Evolutionary conservation across 2,113 vertebrate species (phyloP).

Genomic region (Stictonetta naevosa): DNA sequence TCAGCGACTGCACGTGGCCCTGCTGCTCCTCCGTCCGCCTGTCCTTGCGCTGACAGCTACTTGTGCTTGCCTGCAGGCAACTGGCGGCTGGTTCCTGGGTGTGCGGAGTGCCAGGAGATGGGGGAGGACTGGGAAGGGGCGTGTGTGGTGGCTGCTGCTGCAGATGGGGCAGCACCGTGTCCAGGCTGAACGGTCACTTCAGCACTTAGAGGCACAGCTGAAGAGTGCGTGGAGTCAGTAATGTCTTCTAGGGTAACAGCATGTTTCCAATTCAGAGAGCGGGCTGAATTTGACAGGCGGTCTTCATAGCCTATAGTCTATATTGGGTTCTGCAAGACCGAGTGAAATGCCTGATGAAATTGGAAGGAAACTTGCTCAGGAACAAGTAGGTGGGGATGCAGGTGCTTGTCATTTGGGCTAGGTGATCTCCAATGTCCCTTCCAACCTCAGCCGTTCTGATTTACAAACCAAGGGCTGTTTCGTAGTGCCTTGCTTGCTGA

Average conservation of each 20-base stretch:
- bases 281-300: not conserved
- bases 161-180: fast-evolving
- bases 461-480: fast-evolving
- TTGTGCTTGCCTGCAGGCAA: not conserved
- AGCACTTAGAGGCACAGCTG: not conserved
- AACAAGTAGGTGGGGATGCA: not conserved
- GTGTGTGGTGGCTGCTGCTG: fast-evolving
- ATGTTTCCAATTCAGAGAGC: fast-evolving
- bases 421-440: too few relatives aligned
- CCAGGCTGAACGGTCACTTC: not conserved
- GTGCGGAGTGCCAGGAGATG: fast-evolving
- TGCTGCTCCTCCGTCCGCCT: not conserved
- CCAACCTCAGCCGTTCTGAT: too few relatives aligned
- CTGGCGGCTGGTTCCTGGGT: not conserved
- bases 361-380: not conserved
- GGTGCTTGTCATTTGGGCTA: not conserved
- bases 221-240: fast-evolving
- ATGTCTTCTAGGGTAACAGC: fast-evolving
- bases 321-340: not conserved
- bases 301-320: fast-evolving
- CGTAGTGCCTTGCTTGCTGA: not conserved
- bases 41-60: not conserved
- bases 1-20: not conserved
- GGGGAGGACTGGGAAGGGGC: not conserved
- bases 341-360: not conserved